Evolutionary conservation across 2,113 vertebrate genomes (phyloP).

Genomic region (Nannospalax galili): DNA sequence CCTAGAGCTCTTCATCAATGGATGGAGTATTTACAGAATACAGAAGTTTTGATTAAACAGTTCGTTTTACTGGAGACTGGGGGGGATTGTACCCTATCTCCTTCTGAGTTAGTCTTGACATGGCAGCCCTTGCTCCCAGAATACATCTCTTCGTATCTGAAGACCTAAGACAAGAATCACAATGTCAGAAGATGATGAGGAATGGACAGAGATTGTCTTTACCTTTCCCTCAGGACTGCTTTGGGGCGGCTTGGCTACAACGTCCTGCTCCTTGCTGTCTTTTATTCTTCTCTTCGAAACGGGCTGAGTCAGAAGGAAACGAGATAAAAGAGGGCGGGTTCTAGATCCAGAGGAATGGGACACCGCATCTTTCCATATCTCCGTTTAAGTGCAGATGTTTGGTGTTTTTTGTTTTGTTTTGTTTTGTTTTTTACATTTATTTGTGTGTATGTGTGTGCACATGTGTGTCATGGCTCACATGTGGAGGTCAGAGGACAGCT

Average conservation of each 20-base stretch:
- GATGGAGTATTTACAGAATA: conserved; percentile 56
- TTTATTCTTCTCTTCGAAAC: conserved; percentile 47
- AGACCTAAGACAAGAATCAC: not conserved
- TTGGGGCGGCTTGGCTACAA: not conserved
- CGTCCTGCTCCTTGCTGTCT: not conserved
- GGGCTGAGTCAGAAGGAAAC: conserved; percentile 14
- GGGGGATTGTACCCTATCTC: conserved; percentile 52
- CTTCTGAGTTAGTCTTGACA: conserved; percentile 56
- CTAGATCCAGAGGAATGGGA: not conserved
- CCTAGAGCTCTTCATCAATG: conserved; percentile 54
- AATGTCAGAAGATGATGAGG: not conserved
- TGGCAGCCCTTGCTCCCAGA: not conserved
- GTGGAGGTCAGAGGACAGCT: too few relatives aligned
- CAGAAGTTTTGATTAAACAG: conserved; percentile 63
- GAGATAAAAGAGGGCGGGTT: not conserved
- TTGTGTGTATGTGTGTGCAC: not conserved
- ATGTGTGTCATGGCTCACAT: not conserved
- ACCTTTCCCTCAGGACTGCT: not conserved
- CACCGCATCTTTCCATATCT: not conserved
- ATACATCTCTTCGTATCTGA: not conserved
- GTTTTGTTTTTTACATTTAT: too few relatives aligned
- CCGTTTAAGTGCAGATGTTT: not conserved
- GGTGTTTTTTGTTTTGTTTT: too few relatives aligned
- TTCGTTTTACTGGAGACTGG: conserved; percentile 28
- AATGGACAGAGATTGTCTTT: not conserved